Base-by-base conservation (phyloP, 2,797 vertebrate species). In the Tinamus major region DNA sequence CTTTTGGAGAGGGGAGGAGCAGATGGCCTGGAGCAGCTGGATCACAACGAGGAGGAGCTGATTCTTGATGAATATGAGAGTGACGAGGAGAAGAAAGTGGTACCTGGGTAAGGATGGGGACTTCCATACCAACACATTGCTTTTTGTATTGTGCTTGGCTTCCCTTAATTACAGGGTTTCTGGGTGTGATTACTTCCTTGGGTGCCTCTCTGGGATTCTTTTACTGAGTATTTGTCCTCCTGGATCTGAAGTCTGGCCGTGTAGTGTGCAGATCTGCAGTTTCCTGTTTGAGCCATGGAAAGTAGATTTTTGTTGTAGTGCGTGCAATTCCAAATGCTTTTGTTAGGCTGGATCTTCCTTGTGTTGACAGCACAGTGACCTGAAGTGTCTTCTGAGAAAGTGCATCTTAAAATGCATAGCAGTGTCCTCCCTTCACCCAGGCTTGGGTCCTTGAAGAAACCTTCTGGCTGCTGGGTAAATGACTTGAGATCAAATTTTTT, bases 41-140 rank as follows among this genome's bases (percentile, higher is more conserved):
- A 98, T 59, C 93, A 96, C 24, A 98, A 97, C 1, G 99, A 99
- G 24, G 98, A 99, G 85, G 98, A 99, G 68, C 97, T 99, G 51
- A 96, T 99, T 14, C 96, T 99, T n/a, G 98, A 98, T 3, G 99
- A 99, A 53, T 99, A 99, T 21, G 98, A 99, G 95, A 99, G 99
- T 19, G 99, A 99, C 0, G 99, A 99, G 9, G 99, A 99, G 82
- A 97, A 97, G 56, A 98, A 98, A 79, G 67, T 96, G 91, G 77
- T 96, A 44, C 39, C 61, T 19, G 46, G 97, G 98, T 98, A 96
- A 95, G 97, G 48, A 33, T 14, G n/a, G 31, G 13, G 13, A 42
- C 33, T 55, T 89, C 44, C 2, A 2, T n/a, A 53, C 14, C 13
- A 51, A 55, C 19, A 53, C 74, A 77, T 23, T 0, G 0, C n/a